Base-by-base conservation (phyloP, 2,888 invertebrate species). In the Marasmarcha lunaedactyla region DNA sequence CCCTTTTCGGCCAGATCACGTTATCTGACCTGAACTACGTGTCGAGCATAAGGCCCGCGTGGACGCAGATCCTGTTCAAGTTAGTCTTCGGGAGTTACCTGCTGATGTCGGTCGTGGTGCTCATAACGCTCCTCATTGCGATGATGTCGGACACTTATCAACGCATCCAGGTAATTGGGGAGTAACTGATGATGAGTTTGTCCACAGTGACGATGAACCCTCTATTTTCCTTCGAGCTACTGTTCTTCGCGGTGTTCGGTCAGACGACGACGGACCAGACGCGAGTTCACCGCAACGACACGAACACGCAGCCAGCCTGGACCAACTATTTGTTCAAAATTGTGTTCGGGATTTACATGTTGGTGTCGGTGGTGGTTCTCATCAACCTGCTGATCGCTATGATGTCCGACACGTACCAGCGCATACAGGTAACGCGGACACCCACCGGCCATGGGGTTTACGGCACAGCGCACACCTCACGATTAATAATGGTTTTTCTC, bases 121-220 rank as follows among this genome's bases (percentile, higher is more conserved):
- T 98, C 66, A 95, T 98, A 85, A 98, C 98, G 86, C 91, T 98
- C 73, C 92, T 98, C 76, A 98, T 98, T 89, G 98, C 98, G 86
- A 98, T 98, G 98, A 98, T 98, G 97, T 97, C 97, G 84, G 98
- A 98, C 88, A 98, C 98, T 63, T 98, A 99, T 85, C 98, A 98
- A 83, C 90, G 97, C 69, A 98, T 98, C 67, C 95, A 99, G 90
- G 98, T 98, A 90, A 88, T 83, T 87, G 74, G 77, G 67, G 50
- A 57, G n/a, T 26, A 51, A 55, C 64, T 49, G 54, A 63, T 64
- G 56, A 20, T 56, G 56, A 60, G 52, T 84, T 77, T 87, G 85
- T 85, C 88, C 89, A 72, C 92, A 95, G 95, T 95, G 79, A 89
- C 90, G 73, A 92, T 95, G 90, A 92, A 91, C 81, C 95, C 95